Evolutionary conservation across 2,888 invertebrate species (phyloP), one percentile per base, ranked within the genome.

Genomic region (Drosophila limbata): DNA sequence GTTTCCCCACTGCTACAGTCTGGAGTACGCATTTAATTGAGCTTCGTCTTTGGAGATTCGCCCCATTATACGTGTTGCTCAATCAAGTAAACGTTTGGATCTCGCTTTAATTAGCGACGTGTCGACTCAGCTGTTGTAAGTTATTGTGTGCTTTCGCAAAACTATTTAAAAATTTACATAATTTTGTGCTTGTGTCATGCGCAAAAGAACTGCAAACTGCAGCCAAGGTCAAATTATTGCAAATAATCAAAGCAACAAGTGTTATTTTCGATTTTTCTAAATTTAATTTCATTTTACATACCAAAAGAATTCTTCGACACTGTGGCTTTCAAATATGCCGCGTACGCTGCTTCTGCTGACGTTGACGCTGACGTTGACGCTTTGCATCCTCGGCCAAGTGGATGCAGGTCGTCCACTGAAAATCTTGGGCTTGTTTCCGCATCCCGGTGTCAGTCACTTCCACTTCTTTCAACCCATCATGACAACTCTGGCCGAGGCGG

Each of bases 391-490:
- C n/a, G 53, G 42, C 19, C 25, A 44, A 9, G 75, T 69, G 40
- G 62, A 79, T 44, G 87, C 84, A 57, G 78, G 78, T 13, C 70
- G 76, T 8, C 90, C 79, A 45, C 69, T 90, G 0, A 91, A 91
- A 51, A 90, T 93, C 31, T 82, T 93, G 17, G 93, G 93, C 8
- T 57, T 93, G 35, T 93, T 93, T 81, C 93, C 93, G 2, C 92
- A 92, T 86, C 92, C 92, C 4, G 93, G 92, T 6, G 73, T 92
- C 19, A 93, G 93, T 68, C 94, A 94, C 79, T 93, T 93, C 84
- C 89, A 92, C 28, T 93, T 93, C 83, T 93, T 93, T 65, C 93
- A 93, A 69, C 91, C 93, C 9, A 91, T 94, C 9, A 89, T 94
- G 84, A 89, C 92, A n/a, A 93, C 92, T 13, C 84, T 94, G 37